These are phyloP conservation scores for Malurus cyaneus DNA, from an alignment of 2,113 vertebrate genomes.

Conservation along the genomic window DNA sequence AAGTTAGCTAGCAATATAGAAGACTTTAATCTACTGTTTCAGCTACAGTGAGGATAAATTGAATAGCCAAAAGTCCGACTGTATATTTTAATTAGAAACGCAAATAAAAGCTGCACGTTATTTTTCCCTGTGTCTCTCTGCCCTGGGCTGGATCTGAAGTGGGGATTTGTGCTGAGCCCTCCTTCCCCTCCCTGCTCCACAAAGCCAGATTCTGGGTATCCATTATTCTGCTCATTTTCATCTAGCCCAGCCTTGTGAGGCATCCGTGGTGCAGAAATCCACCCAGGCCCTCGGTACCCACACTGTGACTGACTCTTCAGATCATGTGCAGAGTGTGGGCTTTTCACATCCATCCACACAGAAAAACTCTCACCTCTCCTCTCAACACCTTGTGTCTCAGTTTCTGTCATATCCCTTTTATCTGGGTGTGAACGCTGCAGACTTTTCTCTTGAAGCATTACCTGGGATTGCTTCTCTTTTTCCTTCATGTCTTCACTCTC, in stretches of 20 bases:
- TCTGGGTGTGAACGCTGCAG: not conserved
- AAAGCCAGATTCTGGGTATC: not conserved
- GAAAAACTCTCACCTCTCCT: not conserved
- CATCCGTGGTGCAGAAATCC: not conserved
- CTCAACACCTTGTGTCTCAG: not conserved
- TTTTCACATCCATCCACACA: not conserved
- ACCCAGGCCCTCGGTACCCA: not conserved
- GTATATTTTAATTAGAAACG: not conserved
- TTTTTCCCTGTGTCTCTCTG: not conserved
- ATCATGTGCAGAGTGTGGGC: not conserved
- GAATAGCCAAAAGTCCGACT: not conserved
- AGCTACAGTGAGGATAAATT: not conserved
- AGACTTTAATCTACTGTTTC: not conserved
- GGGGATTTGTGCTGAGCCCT: not conserved
- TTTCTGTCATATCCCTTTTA: not conserved
- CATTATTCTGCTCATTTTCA: not conserved
- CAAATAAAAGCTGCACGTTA: accelerated
- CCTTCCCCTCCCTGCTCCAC: not conserved
- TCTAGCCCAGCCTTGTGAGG: not conserved
- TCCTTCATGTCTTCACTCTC: not conserved
- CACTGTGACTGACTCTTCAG: not conserved
- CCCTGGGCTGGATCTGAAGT: not conserved
- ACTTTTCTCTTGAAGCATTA: not conserved
- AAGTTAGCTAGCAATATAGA: not conserved
- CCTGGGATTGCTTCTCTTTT: not conserved